Base-by-base conservation (phyloP, 1,140 invertebrate species). In the Heliconius eleuchia region DNA sequence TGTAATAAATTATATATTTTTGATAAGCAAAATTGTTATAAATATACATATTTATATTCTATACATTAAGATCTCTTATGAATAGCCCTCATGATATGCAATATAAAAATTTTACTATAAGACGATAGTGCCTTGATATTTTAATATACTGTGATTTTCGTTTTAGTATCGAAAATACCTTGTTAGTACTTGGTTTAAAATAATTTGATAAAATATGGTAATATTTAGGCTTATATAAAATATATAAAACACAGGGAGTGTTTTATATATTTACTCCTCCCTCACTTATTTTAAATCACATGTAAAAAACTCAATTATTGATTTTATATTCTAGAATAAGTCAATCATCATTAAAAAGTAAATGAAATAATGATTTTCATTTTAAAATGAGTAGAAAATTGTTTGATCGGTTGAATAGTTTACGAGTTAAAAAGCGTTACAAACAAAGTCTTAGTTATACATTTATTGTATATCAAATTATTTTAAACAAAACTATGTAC, bases 81-180 rank as follows among this genome's bases (percentile, higher is more conserved):
- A 77, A 30, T 76, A 72, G 71, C 71, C 71, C 71, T 72, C 73
- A 23, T 66, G 13, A 23, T 55, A 81, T 66, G 73, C 70, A 78
- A 76, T 78, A 75, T 72, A 75, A 71, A 27, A 60, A 78, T 6
- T 76, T 60, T 71, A 71, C 1, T 76, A 72, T 76, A 75, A 75
- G 73, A 81, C 70, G 52, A 77, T 76, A 77, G 52, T 80, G 79
- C 66, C 60, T 79, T 72, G 34, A 55, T 71, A 37, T 76, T 76
- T 50, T 76, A 80, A 79, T 83, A 70, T 80, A 89, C 90, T 91
- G 90, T 91, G 90, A 91, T 91, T 89, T 89, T 90, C 83, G 86
- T 89, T 78, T 91, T 84, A 87, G 86, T 85, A 87, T 87, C 82
- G 78, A 89, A 84, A 81, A 85, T 78, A 75, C 70, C 80, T 79